Percentiles rank a stretch among this genome's conserved stretches.
Conservation (phyloP, 2,797 vertebrate species). For the Hirundo rustica region DNA sequence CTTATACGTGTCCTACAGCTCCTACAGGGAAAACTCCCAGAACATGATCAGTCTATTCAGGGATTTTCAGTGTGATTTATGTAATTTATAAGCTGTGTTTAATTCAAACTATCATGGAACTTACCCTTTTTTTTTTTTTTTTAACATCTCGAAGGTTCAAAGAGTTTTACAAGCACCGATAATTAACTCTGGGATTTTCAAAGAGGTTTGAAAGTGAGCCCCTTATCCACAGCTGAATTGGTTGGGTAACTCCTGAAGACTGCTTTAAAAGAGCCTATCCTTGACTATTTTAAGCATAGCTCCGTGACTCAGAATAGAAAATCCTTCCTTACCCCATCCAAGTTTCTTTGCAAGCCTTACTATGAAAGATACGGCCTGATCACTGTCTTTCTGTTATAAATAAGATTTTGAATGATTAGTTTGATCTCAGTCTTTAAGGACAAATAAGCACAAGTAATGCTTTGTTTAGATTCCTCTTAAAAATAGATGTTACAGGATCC, state of each 20-base stretch:
- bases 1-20: neutral
- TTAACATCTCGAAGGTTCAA: neutral
- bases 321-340: neutral
- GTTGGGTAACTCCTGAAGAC: neutral
- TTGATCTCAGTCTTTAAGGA: neutral
- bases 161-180: conserved; percentile 2
- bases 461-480: neutral
- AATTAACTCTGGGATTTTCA: conserved; percentile 48
- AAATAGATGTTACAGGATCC: neutral
- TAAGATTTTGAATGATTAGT: neutral
- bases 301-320: neutral
- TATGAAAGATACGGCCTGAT: neutral
- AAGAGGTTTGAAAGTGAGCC: neutral
- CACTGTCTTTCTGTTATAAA: neutral
- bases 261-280: neutral
- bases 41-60: neutral
- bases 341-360: neutral
- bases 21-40: neutral
- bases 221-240: neutral
- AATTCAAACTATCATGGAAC: neutral
- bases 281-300: neutral
- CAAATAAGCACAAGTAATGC: neutral
- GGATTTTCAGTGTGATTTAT: conserved; percentile 31
- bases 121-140: neutral
- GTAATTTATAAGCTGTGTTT: conserved; percentile 30